Evolutionary conservation across 2,797 vertebrate species (phyloP), one percentile per base, ranked within the genome.

Genomic region (Anniella stebbinsi): DNA sequence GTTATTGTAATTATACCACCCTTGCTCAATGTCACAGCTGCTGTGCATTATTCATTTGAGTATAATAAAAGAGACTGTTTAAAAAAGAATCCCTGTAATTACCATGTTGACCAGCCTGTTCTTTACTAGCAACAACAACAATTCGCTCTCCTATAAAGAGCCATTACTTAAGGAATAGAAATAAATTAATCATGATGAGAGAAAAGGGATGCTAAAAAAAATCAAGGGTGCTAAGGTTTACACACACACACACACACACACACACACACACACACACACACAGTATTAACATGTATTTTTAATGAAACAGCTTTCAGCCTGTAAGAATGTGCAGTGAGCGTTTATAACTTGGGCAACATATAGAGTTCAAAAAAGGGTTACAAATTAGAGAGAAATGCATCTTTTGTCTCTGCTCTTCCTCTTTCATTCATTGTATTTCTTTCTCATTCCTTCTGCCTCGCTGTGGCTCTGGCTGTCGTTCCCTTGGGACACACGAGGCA

Each of bases 11-110:
- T 86, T 81, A 88, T 87, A 45, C 69, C 80, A 76, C 23, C 63
- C 84, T 89, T 81, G 54, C 89, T 91, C 88, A 86, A 23, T 89
- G 75, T 85, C 88, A 70, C 80, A 89, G 88, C 81, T 84, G 51
- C n/a, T 80, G 45, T 76, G 76, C 81, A 86, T 92, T 83, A 80
- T 93, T 90, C 78, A 67, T 77, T 48, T 12, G 77, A 85, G 84
- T 57, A 86, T 48, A 83, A 92, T 90, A 86, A 88, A 90, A n/a
- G 51, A 83, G 69, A n/a, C 30, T 41, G 33, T 75, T 73, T 54
- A n/a, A 81, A 80, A 80, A 88, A 91, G 75, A 63, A 54, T 66
- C 54, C 51, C 77, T 81, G 45, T 67, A 91, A 88, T 88, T 91
- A 91, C 77, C 76, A 91, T 88, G 87, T 88, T 88, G 83, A 85